Percentiles rank a stretch among this genome's conserved stretches.
Evolutionary conservation across 2,888 invertebrate species (phyloP).

Genomic region (Phalera bucephala): DNA sequence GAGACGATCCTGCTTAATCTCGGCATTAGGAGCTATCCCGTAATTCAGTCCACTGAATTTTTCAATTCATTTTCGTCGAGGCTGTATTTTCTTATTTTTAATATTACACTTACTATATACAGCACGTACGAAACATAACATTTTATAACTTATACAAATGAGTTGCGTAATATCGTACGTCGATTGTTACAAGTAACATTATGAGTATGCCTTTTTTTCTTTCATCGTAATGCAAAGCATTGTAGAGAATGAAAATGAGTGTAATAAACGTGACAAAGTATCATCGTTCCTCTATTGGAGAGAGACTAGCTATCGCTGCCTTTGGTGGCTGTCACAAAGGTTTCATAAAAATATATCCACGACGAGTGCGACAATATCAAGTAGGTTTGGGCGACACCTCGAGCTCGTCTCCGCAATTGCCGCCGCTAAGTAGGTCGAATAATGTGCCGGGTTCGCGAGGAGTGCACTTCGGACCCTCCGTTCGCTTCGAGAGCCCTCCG

Average conservation of each 20-base stretch:
- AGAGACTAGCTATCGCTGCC: slow-evolving; percentile 15
- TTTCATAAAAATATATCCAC: slow-evolving; percentile 31
- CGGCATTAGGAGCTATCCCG: slow-evolving; percentile 30
- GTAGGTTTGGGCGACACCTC: slow-evolving; percentile 63
- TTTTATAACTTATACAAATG: slow-evolving; percentile 14
- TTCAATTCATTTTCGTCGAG: slow-evolving; percentile 29
- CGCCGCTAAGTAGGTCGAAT: slow-evolving; percentile 79
- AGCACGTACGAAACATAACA: slow-evolving; percentile 9
- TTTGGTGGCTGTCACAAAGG: slow-evolving; percentile 26
- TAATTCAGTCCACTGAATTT: slow-evolving; percentile 35
- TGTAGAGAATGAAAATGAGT: slow-evolving; percentile 10
- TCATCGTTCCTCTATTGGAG: slow-evolving; percentile 22
- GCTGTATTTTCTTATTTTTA: slow-evolving; percentile 23
- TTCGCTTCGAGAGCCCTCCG: slow-evolving; percentile 53
- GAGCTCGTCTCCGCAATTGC: slow-evolving; percentile 49
- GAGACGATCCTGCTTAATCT: slow-evolving; percentile 33
- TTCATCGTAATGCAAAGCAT: background rate
- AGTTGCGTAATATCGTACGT: background rate
- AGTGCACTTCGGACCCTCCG: slow-evolving; percentile 69
- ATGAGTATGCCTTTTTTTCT: too few species aligned
- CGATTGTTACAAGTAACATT: background rate
- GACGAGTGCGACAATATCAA: slow-evolving; percentile 53
- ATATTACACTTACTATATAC: slow-evolving; percentile 12
- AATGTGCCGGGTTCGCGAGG: slow-evolving; percentile 68
- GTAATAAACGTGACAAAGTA: slow-evolving; percentile 21